Percentiles rank a stretch among this genome's conserved stretches.
phyloP scores from a whole-genome alignment of 2,113 vertebrate genomes.

The Gallinago undulata region DNA sequence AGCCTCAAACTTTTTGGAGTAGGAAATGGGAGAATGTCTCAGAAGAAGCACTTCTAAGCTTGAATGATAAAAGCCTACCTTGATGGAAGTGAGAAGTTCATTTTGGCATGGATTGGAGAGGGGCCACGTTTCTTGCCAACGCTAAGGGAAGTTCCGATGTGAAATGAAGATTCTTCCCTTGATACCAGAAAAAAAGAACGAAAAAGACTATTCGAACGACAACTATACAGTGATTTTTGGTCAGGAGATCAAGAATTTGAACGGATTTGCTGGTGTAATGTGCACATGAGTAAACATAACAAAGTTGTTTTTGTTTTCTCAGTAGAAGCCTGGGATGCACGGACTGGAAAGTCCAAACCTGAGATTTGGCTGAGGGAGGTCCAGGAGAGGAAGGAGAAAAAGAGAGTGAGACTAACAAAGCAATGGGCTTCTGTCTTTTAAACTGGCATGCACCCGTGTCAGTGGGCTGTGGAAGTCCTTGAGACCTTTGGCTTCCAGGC shows the following conservation, averaged over 20 bases:
- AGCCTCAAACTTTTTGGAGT: not conserved
- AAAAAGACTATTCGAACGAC: not conserved
- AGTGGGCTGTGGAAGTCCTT: not conserved
- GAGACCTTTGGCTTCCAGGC: not conserved
- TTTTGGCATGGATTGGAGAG: not conserved
- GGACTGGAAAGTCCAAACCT: not conserved
- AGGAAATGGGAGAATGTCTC: not conserved
- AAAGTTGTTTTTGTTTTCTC: not conserved
- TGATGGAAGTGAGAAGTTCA: not conserved
- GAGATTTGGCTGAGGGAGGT: not conserved
- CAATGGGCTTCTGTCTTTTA: not conserved
- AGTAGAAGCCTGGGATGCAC: not conserved
- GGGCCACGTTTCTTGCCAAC: fast-evolving
- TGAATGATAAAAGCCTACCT: not conserved
- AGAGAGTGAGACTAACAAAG: not conserved
- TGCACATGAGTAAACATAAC: not conserved
- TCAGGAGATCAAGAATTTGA: not conserved
- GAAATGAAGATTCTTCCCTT: not conserved
- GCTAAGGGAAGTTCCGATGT: not conserved
- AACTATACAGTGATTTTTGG: not conserved
- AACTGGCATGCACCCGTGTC: not conserved
- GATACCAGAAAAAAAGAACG: not conserved
- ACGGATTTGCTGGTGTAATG: not conserved
- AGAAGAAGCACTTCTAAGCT: not conserved
- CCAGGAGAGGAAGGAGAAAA: not conserved